Conservation (phyloP, 2,113 vertebrate genomes). For the Micronisus gabar region DNA sequence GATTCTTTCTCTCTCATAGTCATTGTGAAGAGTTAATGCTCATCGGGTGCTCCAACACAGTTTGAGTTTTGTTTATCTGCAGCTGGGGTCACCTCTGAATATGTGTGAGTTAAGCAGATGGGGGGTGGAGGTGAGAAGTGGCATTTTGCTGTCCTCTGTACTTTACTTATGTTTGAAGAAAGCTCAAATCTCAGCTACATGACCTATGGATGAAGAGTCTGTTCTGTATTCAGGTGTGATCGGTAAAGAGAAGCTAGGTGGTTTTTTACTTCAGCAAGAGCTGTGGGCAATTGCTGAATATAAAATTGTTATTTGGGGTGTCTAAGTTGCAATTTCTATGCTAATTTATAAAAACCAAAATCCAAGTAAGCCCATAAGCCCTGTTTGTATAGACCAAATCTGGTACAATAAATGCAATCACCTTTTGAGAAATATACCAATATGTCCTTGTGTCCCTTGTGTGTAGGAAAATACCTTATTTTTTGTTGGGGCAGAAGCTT, state of each 20-base stretch:
- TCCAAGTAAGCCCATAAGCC: not conserved
- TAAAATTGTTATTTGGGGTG: not conserved
- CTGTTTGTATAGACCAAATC: not conserved
- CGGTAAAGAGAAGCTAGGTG: not conserved
- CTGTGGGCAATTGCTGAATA: not conserved
- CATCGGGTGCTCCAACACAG: not conserved
- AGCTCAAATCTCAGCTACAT: not conserved
- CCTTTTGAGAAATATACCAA: not conserved
- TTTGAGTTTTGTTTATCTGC: not conserved
- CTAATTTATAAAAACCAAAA: not conserved
- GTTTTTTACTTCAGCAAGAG: not conserved
- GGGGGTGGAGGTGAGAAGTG: not conserved
- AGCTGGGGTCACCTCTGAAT: not conserved
- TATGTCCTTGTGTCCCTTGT: not conserved
- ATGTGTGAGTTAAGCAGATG: not conserved
- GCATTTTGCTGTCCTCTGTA: not conserved
- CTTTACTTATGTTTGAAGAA: not conserved
- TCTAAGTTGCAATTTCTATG: not conserved
- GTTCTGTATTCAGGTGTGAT: not conserved
- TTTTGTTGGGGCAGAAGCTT: not conserved
- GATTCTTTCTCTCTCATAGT: not conserved
- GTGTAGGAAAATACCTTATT: not conserved
- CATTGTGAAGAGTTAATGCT: not conserved
- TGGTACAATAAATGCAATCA: not conserved
- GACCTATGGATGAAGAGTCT: not conserved